Evolutionary conservation across 1,140 invertebrate genomes (phyloP).

Genomic region (Tribolium madens): DNA sequence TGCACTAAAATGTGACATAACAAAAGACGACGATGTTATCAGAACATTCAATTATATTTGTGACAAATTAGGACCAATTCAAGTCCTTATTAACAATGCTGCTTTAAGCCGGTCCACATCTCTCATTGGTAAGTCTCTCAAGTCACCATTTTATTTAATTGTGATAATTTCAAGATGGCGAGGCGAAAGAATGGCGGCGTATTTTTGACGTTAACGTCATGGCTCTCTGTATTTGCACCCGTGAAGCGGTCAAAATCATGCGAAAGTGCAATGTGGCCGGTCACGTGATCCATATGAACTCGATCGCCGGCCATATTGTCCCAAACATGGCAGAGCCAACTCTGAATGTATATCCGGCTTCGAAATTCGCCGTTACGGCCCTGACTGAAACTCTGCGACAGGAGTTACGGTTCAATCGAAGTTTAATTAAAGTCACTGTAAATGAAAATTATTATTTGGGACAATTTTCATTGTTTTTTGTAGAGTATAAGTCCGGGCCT

Average conservation of each 20-base stretch:
- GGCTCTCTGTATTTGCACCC: conserved; percentile 68
- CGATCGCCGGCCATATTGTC: conserved; percentile 68
- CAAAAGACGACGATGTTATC: conserved; percentile 74
- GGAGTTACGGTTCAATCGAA: conserved; percentile 66
- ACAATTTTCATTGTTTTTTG: too few species aligned
- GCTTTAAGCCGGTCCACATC: conserved; percentile 63
- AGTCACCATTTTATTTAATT: neutral
- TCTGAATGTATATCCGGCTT: conserved; percentile 68
- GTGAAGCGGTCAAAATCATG: conserved; percentile 72
- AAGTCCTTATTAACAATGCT: conserved; percentile 82
- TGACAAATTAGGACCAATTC: conserved; percentile 72
- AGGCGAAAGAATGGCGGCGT: conserved; percentile 59
- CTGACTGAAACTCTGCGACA: conserved; percentile 69
- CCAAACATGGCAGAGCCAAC: conserved; percentile 45
- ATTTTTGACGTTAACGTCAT: conserved; percentile 72
- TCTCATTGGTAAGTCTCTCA: conserved; percentile 50
- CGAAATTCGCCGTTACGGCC: conserved; percentile 70
- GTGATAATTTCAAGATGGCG: conserved; percentile 48
- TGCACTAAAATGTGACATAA: conserved; percentile 74
- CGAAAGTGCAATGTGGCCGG: conserved; percentile 60
- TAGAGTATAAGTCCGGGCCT: conserved; percentile 73
- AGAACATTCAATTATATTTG: conserved; percentile 75
- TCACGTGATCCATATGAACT: conserved; percentile 66
- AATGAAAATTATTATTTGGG: too few species aligned
- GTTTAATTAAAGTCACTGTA: conserved; percentile 67